A percentile compares a stretch with the other conserved stretches of the same genome.
Evolutionary conservation across 2,113 vertebrate species (phyloP).

Genomic region (Microcebus jonahi): DNA sequence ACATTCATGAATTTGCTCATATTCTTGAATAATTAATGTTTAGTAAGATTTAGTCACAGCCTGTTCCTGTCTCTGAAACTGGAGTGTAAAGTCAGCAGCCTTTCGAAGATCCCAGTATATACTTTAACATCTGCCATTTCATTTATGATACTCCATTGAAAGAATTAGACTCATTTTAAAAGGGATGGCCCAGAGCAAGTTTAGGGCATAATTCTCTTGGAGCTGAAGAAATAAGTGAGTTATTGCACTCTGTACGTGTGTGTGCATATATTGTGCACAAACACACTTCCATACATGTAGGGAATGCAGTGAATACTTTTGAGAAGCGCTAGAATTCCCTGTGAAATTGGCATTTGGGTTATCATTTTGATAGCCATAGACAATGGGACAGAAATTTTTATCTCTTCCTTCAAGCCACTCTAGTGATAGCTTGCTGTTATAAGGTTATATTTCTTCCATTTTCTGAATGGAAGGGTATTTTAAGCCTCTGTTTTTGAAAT

Average conservation of each 20-base stretch:
- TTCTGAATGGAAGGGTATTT: not conserved
- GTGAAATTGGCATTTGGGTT: conserved; percentile 73
- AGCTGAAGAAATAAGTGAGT: conserved; percentile 71
- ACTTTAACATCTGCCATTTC: conserved; percentile 59
- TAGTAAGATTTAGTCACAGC: conserved; percentile 65
- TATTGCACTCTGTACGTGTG: conserved; percentile 34
- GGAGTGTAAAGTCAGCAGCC: conserved; percentile 69
- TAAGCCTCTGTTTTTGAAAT: not conserved
- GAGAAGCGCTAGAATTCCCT: conserved; percentile 76
- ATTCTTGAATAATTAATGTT: conserved; percentile 76
- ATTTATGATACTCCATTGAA: conserved; percentile 76
- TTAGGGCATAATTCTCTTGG: conserved; percentile 79
- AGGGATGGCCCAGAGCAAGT: conserved; percentile 79
- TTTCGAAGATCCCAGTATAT: conserved; percentile 64
- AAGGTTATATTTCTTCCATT: conserved; percentile 40
- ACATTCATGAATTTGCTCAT: conserved; percentile 66
- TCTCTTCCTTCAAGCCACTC: conserved; percentile 54
- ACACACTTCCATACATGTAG: conserved; percentile 66
- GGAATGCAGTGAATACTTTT: conserved; percentile 79
- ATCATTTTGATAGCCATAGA: conserved; percentile 70
- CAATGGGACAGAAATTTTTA: conserved; percentile 75
- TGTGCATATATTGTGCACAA: conserved; percentile 53
- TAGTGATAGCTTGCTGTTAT: conserved; percentile 44
- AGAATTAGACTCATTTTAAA: conserved; percentile 74
- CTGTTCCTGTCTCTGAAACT: conserved; percentile 42